These are phyloP conservation scores for Amazona vittata DNA, from an alignment of 2,113 vertebrate species.

Conservation along the genomic window DNA sequence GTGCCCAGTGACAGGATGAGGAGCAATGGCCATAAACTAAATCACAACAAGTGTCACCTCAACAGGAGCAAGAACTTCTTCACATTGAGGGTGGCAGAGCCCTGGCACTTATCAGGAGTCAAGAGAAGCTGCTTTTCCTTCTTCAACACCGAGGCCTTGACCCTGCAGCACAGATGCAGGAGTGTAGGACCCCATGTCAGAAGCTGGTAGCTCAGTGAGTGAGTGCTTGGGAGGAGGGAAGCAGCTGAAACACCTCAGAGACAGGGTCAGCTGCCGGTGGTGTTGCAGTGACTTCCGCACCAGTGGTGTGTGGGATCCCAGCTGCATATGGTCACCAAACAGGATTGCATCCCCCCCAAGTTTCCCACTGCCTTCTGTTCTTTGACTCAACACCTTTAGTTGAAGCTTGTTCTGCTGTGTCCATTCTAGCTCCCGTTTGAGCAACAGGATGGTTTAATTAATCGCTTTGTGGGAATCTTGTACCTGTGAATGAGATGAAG, in stretches of 20 bases:
- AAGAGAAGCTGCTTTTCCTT: not conserved
- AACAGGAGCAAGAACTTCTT: not conserved
- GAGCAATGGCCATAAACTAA: not conserved
- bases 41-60: not conserved
- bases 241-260: not conserved
- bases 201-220: not conserved
- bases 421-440: not conserved
- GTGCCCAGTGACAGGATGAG: not conserved
- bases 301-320: not conserved
- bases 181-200: fast-evolving
- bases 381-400: not conserved
- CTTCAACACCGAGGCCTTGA: not conserved
- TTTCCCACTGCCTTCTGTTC: slow-evolving; percentile 12
- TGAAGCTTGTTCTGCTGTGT: not conserved
- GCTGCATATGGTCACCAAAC: not conserved
- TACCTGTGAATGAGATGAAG: not conserved
- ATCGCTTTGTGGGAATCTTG: not conserved
- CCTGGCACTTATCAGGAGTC: not conserved
- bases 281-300: not conserved
- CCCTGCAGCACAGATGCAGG: fast-evolving
- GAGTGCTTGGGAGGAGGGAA: not conserved
- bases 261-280: not conserved
- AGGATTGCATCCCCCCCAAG: not conserved
- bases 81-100: not conserved
- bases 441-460: not conserved